Evolutionary conservation across 2,888 invertebrate species (phyloP), one percentile per base, ranked within the genome.

Genomic region (Alloplasta piceator): DNA sequence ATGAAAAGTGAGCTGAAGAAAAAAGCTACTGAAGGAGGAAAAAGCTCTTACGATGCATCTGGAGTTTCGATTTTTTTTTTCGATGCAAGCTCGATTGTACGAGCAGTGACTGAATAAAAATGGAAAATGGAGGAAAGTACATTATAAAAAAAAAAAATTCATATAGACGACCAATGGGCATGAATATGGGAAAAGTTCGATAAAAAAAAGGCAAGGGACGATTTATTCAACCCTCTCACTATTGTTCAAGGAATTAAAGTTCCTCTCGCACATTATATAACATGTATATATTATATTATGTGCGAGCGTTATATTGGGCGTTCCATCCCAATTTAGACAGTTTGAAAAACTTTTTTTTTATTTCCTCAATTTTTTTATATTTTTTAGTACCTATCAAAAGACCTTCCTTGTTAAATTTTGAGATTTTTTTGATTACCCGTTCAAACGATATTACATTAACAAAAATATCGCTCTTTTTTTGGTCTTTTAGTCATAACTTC

Each of bases 221-320:
- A 66, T 73, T 68, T 63, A 67, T 78, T 56, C 64, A 56, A 16
- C 7, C 39, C 43, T 73, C 16, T 63, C 39, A 38, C 70, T 60
- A 75, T 79, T 75, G 74, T 79, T 43, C 50, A 63, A 60, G n/a
- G 26, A 64, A 74, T 58, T 70, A 16, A 70, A 64, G 14, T 6
- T 7, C 5, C 14, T 55, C 52, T 3, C 41, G 41, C 72, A 52
- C 26, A 46, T 52, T 26, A 26, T 3, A 26, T 26, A 26, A n/a
- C n/a, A n/a, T n/a, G n/a, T n/a, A n/a, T n/a, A n/a, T n/a, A n/a
- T n/a, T n/a, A n/a, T n/a, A n/a, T n/a, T n/a, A n/a, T n/a, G n/a
- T n/a, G n/a, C n/a, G n/a, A n/a, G n/a, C n/a, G n/a, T n/a, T n/a
- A n/a, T n/a, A n/a, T n/a, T n/a, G n/a, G n/a, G n/a, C n/a, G n/a